A percentile compares a stretch with the other conserved stretches of the same genome.
Conservation (phyloP, 23 tunicate genomes). For the Oikopleura vanhoeffeni region DNA sequence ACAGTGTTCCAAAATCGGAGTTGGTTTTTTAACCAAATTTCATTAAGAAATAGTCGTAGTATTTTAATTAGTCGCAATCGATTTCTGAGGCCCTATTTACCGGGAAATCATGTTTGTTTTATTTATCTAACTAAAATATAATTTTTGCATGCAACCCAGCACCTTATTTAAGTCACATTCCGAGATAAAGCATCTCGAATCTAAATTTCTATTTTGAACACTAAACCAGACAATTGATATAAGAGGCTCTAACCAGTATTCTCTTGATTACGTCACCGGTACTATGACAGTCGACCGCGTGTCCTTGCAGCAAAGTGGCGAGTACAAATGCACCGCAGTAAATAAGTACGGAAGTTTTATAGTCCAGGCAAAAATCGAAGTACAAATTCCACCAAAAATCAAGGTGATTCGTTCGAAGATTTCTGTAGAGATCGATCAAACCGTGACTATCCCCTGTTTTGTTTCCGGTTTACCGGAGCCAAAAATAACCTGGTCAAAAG, state of each 20-base stretch:
- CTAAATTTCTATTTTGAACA: too few species aligned
- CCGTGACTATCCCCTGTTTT: background rate
- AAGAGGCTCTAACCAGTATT: background rate
- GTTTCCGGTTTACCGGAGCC: background rate
- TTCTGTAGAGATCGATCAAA: background rate
- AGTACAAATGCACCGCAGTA: background rate
- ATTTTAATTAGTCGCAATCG: too few species aligned
- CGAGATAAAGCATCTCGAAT: too few species aligned
- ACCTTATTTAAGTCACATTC: too few species aligned
- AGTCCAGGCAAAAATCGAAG: background rate
- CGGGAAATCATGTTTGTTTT: too few species aligned
- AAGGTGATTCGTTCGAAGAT: background rate
- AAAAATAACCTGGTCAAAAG: background rate
- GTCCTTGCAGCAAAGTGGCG: background rate
- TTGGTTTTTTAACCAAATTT: too few species aligned
- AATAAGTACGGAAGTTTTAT: background rate
- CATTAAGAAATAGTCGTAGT: too few species aligned
- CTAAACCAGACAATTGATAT: too few species aligned
- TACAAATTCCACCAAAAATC: background rate
- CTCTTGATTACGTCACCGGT: background rate
- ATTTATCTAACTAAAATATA: too few species aligned
- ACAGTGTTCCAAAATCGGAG: background rate
- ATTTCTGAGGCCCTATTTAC: too few species aligned
- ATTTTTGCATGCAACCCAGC: too few species aligned
- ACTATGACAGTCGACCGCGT: background rate